These are phyloP conservation scores for Enteromius radiatus DNA, from an alignment of 2,797 vertebrate genomes.

Conservation along the genomic window DNA sequence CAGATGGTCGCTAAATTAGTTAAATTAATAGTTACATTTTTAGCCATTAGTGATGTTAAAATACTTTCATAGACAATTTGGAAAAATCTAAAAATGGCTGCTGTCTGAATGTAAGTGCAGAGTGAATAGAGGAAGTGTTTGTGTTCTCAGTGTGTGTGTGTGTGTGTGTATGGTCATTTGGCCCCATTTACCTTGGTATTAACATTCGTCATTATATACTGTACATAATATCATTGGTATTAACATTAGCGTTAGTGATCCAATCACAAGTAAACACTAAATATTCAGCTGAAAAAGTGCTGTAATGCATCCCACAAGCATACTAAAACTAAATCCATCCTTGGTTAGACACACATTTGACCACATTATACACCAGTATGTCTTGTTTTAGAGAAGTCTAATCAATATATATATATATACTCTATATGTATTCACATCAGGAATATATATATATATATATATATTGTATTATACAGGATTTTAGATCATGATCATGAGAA, in stretches of 20 bases:
- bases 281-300: neutral
- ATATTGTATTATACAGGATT: neutral
- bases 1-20: neutral
- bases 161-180: neutral
- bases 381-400: neutral
- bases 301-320: neutral
- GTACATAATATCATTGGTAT: too few species aligned
- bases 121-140: slow-evolving; percentile 29
- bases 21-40: neutral
- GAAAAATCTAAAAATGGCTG: neutral
- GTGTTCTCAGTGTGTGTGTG: neutral
- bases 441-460: too few species aligned
- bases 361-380: neutral
- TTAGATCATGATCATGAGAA: neutral
- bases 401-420: neutral
- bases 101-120: slow-evolving; percentile 14
- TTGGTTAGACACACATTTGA: neutral
- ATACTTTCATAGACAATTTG: neutral
- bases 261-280: neutral
- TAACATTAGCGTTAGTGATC: neutral
- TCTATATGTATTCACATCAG: too few species aligned
- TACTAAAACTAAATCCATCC: neutral
- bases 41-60: slow-evolving; percentile 1
- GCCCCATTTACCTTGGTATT: neutral
- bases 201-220: neutral